Evolutionary conservation across 1,140 invertebrate species (phyloP).

Genomic region (Drosophila rhopaloa): DNA sequence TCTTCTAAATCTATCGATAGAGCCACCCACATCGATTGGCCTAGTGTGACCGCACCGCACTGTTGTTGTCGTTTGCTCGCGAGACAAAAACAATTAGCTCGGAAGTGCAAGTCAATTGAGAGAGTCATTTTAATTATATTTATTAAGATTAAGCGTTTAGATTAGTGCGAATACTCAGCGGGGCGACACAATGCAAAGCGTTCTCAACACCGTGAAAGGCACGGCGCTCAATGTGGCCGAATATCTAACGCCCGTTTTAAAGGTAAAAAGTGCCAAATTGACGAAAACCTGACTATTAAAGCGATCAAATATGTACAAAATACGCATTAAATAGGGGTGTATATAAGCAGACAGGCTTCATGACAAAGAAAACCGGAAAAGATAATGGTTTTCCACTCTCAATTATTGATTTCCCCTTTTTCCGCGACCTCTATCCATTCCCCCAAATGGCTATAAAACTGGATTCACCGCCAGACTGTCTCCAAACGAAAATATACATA

Average conservation of each 20-base stretch:
- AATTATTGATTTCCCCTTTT: slow-evolving; percentile 16
- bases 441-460: slow-evolving; percentile 21
- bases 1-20: not conserved
- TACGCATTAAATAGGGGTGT: not conserved
- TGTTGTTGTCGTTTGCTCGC: slow-evolving; percentile 13
- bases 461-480: slow-evolving; percentile 34
- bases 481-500: not conserved
- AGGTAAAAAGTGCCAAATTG: slow-evolving; percentile 87
- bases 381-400: slow-evolving; percentile 7
- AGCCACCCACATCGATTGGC: slow-evolving; percentile 9
- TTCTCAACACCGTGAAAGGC: slow-evolving; percentile 97
- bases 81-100: slow-evolving; percentile 37
- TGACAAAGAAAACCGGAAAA: slow-evolving; percentile 1
- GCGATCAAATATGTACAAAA: slow-evolving; percentile 13
- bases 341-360: not conserved
- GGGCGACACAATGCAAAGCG: slow-evolving; percentile 93
- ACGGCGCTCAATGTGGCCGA: slow-evolving; percentile 97
- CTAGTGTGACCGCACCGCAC: slow-evolving; percentile 5
- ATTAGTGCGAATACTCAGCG: slow-evolving; percentile 53
- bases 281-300: slow-evolving; percentile 6
- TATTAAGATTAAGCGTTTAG: slow-evolving; percentile 34
- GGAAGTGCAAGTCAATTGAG: slow-evolving; percentile 40
- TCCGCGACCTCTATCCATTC: not conserved
- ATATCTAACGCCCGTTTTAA: slow-evolving; percentile 97
- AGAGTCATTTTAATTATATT: slow-evolving; percentile 27